These are phyloP conservation scores for Musca vetustissima DNA, from an alignment of 1,140 invertebrate genomes.

Conservation along the genomic window DNA sequence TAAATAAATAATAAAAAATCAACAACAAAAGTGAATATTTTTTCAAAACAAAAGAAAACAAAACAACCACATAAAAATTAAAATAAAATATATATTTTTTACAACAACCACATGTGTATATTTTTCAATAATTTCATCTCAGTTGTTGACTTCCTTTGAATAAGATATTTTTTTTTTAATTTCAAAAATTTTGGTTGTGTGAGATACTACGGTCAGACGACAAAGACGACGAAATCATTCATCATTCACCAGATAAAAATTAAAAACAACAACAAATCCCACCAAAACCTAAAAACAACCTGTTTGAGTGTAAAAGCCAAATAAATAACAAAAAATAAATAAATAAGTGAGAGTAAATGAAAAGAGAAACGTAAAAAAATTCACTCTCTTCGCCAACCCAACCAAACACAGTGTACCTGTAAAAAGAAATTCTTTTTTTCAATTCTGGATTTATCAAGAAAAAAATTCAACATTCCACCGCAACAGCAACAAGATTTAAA, in stretches of 20 bases:
- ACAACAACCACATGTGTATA: too few species aligned
- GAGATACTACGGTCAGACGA: too few species aligned
- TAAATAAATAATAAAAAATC: too few species aligned
- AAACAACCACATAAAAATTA: too few species aligned
- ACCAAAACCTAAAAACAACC: conserved; percentile 7
- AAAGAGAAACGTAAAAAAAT: background rate
- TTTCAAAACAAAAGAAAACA: too few species aligned
- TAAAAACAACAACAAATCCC: background rate
- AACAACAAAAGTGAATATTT: too few species aligned
- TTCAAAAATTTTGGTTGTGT: too few species aligned
- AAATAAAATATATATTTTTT: too few species aligned
- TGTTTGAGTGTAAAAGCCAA: conserved; percentile 16
- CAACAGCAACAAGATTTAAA: conserved; percentile 15
- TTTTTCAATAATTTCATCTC: too few species aligned
- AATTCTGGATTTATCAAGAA: conserved; percentile 2
- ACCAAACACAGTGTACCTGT: background rate
- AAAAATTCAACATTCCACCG: conserved; percentile 5
- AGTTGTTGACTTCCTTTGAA: too few species aligned
- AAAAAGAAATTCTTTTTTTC: background rate
- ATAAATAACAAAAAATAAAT: conserved; percentile 2
- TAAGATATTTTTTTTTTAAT: too few species aligned
- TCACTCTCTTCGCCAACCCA: too few species aligned
- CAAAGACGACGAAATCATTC: background rate
- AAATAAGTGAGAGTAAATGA: background rate
- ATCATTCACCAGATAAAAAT: background rate